A percentile compares a stretch with the other conserved stretches of the same genome.
These are phyloP conservation scores for Synergus gifuensis DNA, from an alignment of 2,888 invertebrate genomes.

Conservation along the genomic window DNA sequence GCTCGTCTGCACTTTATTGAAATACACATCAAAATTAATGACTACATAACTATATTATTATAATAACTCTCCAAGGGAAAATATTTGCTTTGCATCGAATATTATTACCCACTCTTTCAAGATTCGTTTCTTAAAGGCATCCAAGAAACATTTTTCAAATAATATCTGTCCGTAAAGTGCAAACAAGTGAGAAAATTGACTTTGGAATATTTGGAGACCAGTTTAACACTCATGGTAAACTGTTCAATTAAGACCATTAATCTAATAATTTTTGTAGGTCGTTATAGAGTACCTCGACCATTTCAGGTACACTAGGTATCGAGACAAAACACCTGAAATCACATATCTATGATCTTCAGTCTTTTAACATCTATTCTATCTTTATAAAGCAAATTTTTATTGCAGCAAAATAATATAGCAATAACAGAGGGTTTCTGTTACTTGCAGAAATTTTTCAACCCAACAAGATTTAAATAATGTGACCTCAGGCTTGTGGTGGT, in stretches of 20 bases:
- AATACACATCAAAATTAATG: too few relatives aligned
- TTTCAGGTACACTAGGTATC: constrained; percentile 40
- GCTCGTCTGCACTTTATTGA: constrained; percentile 2
- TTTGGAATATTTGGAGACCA: constrained; percentile 24
- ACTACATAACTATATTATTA: too few relatives aligned
- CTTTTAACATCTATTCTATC: neutral
- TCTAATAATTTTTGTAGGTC: constrained; percentile 40
- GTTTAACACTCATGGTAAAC: constrained; percentile 30
- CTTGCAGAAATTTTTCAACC: neutral
- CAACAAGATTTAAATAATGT: neutral
- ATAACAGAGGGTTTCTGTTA: neutral
- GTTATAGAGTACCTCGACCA: constrained; percentile 29
- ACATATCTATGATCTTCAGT: constrained; percentile 6
- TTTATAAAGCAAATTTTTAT: neutral
- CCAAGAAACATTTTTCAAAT: neutral
- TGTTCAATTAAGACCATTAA: constrained; percentile 36
- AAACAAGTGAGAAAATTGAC: constrained; percentile 5
- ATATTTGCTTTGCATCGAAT: too few relatives aligned
- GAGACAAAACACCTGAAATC: constrained; percentile 9
- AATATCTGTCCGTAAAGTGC: neutral
- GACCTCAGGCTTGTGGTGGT: neutral
- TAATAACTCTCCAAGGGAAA: too few relatives aligned
- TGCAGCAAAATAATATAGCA: neutral
- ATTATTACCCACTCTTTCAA: neutral
- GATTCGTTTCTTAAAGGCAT: neutral